Conservation (phyloP, 2,888 invertebrate genomes). For the Nomada ferruginata region DNA sequence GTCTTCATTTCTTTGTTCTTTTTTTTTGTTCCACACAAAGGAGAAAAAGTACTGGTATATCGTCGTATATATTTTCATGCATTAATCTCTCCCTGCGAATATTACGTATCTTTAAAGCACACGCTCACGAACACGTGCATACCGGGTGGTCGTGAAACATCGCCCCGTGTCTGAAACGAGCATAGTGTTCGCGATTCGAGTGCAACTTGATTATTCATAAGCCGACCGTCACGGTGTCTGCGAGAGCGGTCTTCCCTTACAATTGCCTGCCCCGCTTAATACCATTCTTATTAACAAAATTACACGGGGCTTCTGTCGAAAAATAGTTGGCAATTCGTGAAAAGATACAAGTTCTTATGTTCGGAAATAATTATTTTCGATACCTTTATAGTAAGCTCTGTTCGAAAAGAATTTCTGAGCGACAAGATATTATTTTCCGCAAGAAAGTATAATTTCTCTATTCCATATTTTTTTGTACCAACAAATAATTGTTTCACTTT, state of each 20-base stretch:
- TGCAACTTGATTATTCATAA: constrained; percentile 63
- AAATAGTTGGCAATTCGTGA: neutral
- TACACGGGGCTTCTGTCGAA: too few relatives aligned
- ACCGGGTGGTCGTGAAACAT: constrained; percentile 22
- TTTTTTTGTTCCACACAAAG: too few relatives aligned
- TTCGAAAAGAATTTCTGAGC: too few relatives aligned
- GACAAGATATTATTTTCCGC: too few relatives aligned
- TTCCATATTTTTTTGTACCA: too few relatives aligned
- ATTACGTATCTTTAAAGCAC: neutral
- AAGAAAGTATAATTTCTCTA: too few relatives aligned
- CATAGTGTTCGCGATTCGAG: constrained; percentile 18
- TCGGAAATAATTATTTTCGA: neutral
- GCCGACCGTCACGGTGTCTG: constrained; percentile 24
- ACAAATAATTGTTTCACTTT: too few relatives aligned
- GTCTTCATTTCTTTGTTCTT: too few relatives aligned
- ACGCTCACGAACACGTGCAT: neutral
- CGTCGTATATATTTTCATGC: too few relatives aligned
- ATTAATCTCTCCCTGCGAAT: too few relatives aligned
- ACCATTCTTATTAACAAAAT: constrained; percentile 36
- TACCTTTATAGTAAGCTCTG: neutral
- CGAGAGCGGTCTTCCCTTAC: constrained; percentile 15
- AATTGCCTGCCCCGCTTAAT: constrained; percentile 30
- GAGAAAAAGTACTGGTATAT: too few relatives aligned
- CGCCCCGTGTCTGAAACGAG: constrained; percentile 9
- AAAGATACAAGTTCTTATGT: neutral